These are phyloP conservation scores for Mareca strepera DNA, from an alignment of 2,797 vertebrate species.

Conservation along the genomic window DNA sequence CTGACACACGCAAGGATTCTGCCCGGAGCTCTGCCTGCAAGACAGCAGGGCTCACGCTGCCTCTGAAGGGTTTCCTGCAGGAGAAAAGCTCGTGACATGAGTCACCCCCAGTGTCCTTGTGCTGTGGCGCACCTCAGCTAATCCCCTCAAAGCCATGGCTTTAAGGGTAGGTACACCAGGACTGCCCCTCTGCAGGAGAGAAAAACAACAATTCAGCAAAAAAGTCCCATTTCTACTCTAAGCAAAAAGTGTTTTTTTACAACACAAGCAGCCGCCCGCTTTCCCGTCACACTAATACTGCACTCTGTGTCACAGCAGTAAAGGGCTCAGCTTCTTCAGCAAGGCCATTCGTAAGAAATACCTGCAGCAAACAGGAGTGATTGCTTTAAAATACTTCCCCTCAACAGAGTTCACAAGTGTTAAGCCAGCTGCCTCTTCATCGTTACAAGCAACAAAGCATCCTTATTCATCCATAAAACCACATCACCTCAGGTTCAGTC, in stretches of 20 bases:
- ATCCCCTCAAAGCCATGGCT: fast-evolving
- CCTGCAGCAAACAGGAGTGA: not conserved
- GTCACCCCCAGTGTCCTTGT: fast-evolving
- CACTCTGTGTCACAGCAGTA: not conserved
- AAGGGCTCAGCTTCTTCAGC: not conserved
- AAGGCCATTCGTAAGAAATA: not conserved
- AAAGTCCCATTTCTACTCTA: not conserved
- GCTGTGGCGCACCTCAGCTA: fast-evolving
- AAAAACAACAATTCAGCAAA: not conserved
- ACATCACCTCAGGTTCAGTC: not conserved
- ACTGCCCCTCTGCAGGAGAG: not conserved
- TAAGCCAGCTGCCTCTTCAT: not conserved
- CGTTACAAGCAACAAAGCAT: not conserved
- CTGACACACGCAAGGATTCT: fast-evolving
- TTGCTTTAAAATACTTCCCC: not conserved
- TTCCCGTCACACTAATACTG: not conserved
- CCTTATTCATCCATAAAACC: not conserved
- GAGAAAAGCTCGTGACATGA: too few relatives aligned
- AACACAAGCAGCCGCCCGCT: not conserved
- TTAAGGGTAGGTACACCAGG: not conserved
- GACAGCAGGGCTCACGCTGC: fast-evolving
- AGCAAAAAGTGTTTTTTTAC: not conserved
- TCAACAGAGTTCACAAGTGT: not conserved
- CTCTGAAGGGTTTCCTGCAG: fast-evolving
- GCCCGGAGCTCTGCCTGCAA: not conserved